A percentile compares a stretch with the other conserved stretches of the same genome.
These are phyloP conservation scores for Pangasius larnaudii DNA, from an alignment of 2,797 vertebrate species.

Conservation along the genomic window DNA sequence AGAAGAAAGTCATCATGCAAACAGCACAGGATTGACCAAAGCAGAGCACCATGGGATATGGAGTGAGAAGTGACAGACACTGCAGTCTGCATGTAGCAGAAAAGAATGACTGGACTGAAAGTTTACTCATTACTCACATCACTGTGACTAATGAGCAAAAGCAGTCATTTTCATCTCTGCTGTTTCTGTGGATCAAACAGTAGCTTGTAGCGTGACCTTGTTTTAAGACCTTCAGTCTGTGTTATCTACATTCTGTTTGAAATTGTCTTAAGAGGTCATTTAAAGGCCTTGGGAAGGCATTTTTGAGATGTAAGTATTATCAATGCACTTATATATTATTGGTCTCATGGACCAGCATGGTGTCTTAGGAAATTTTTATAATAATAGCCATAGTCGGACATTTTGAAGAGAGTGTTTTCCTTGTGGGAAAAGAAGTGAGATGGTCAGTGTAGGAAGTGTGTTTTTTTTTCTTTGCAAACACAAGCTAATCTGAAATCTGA, in stretches of 20 bases:
- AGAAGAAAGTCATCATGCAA: conserved; percentile 88
- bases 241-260: neutral
- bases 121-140: neutral
- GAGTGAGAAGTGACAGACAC: neutral
- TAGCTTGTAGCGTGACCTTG: too few relatives aligned
- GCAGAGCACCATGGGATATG: conserved; percentile 22
- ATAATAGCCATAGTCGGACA: neutral
- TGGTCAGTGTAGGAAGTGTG: neutral
- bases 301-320: neutral
- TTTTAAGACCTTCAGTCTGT: neutral
- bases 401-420: neutral
- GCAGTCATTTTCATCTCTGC: neutral
- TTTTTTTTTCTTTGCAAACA: neutral
- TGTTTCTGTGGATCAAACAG: neutral
- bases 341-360: neutral
- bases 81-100: conserved; percentile 3
- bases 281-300: neutral
- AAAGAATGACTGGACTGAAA: neutral
- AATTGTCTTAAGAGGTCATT: neutral
- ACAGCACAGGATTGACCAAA: conserved; percentile 65
- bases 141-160: neutral
- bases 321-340: neutral
- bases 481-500: neutral
- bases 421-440: neutral
- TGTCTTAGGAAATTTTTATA: neutral